Conservation (phyloP, 2,113 vertebrate genomes). For the Alaudala cheleensis region DNA sequence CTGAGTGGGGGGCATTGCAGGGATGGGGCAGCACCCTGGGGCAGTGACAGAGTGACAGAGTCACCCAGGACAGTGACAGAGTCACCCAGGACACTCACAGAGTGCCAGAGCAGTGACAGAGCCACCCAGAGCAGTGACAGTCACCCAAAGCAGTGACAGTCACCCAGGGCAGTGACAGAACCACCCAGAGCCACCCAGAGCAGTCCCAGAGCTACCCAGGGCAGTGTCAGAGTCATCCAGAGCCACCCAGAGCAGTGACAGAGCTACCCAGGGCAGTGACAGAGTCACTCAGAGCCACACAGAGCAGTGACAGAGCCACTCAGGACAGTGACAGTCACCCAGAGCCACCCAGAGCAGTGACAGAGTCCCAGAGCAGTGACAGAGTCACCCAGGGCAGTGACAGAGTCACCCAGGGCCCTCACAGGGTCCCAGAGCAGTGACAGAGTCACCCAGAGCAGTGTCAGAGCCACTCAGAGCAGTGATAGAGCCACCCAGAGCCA, state of each 20-base stretch:
- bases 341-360: too few species aligned
- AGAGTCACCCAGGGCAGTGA: too few species aligned
- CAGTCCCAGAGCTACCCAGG: neutral
- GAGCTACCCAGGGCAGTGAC: too few species aligned
- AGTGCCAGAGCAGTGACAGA: too few species aligned
- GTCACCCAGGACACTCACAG: too few species aligned
- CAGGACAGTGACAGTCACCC: too few species aligned
- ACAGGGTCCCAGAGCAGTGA: too few species aligned
- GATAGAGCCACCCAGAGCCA: neutral
- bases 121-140: neutral
- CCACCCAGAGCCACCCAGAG: neutral
- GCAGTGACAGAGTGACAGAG: neutral
- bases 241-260: neutral
- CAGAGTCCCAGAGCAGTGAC: too few species aligned
- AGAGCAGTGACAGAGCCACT: too few species aligned
- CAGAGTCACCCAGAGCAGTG: neutral
- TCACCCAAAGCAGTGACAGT: neutral
- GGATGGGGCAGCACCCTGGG: neutral
- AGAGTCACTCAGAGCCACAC: too few species aligned
- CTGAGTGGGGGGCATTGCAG: neutral
- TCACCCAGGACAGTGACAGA: neutral
- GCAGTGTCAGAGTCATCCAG: neutral
- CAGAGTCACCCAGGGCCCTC: too few species aligned
- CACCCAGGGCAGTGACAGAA: neutral
- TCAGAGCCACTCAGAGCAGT: neutral